A percentile compares a stretch with the other conserved stretches of the same genome.
Evolutionary conservation across 2,888 invertebrate genomes (phyloP).

Genomic region (Baccha elongata): DNA sequence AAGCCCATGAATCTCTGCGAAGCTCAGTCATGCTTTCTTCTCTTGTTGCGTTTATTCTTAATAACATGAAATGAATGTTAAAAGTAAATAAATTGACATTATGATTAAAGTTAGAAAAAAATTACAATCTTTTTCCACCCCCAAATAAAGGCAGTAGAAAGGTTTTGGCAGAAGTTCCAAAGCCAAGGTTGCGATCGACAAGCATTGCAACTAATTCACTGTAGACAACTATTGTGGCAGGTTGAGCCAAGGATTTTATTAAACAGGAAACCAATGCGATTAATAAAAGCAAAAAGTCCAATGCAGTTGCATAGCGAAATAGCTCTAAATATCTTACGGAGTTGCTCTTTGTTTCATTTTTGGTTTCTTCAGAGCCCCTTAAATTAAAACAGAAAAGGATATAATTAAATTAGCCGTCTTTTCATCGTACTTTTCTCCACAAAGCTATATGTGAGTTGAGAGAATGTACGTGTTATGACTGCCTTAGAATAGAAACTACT

Average conservation of each 20-base stretch:
- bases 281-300: conserved; percentile 83
- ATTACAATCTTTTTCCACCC: conserved; percentile 85
- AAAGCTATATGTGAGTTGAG: too few species aligned
- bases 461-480: too few species aligned
- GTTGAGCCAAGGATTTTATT: conserved; percentile 85
- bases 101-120: too few species aligned
- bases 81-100: too few species aligned
- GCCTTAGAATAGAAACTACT: too few species aligned
- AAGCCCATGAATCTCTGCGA: conserved; percentile 86
- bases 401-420: too few species aligned
- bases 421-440: too few species aligned
- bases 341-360: conserved; percentile 51
- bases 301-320: conserved; percentile 85
- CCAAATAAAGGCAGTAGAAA: conserved; percentile 84
- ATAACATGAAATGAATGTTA: not conserved
- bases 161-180: conserved; percentile 84
- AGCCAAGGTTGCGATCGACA: conserved; percentile 85
- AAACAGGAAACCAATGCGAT: conserved; percentile 84
- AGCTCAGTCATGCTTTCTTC: conserved; percentile 85
- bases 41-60: conserved; percentile 83
- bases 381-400: too few species aligned
- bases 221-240: conserved; percentile 87
- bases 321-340: conserved; percentile 76
- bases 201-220: conserved; percentile 88
- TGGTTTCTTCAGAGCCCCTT: conserved; percentile 53